Evolutionary conservation across 2,888 invertebrate genomes (phyloP), one percentile per base, ranked within the genome.

Genomic region (Bedellia somnulentella): DNA sequence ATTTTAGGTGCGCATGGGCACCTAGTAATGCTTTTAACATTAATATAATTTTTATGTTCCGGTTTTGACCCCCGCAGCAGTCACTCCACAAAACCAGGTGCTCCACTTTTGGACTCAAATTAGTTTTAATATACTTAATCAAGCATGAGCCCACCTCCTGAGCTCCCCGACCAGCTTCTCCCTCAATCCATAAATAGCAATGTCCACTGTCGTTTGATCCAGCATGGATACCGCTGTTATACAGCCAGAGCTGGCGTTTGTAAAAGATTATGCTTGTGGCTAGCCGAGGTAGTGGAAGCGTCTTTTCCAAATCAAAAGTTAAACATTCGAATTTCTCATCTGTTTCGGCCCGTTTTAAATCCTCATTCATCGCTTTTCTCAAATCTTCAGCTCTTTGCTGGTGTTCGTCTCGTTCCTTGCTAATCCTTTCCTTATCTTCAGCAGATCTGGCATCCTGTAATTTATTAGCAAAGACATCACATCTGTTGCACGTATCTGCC

Each of bases 91-190:
- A 29, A 15, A 26, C 24, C 24, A 35, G 15, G 9, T 37, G 2
- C 10, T 29, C 10, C 2, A 22, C 32, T n/a, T 14, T 13, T 16
- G 21, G 24, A 14, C 22, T 9, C 9, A 37, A 11, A 11, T 32
- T 12, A 9, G 15, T 24, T 22, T 24, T 16, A 4, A 37, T 25
- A 21, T 22, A 25, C 22, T 37, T 36, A 18, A 26, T 23, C 5
- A 40, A 21, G 13, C 37, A 39, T 15, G 37, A 38, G 16, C 38
- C 38, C 12, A 39, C 35, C 27, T 37, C 37, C 26, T 34, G 37
- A 9, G 35, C 27, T 9, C 37, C 37, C 26, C 34, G 28, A 12
- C 39, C 36, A 23, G 38, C 39, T 30, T 35, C 29, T n/a, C 34
- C 30, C 33, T 37, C 39, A 5, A 37, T 15, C 41, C 41, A 37